phyloP scores from a whole-genome alignment of 2,113 vertebrate genomes.

The Gallinago media region DNA sequence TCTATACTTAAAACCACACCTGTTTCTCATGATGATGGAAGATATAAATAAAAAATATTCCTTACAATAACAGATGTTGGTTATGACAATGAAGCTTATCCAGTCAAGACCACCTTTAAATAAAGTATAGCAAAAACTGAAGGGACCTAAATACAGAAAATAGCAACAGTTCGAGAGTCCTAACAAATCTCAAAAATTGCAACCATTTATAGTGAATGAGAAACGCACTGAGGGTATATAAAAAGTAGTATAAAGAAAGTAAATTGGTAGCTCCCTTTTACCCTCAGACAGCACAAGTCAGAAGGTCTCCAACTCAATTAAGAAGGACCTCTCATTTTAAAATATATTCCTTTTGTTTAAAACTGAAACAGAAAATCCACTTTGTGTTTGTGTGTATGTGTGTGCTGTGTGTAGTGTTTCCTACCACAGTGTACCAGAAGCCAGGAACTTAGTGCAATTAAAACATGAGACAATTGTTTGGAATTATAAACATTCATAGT shows the following conservation, averaged over 20 bases:
- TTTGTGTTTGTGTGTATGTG: background rate
- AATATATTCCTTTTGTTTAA: background rate
- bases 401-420: fast-evolving
- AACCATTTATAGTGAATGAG: background rate
- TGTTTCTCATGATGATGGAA: background rate
- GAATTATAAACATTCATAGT: background rate
- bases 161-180: background rate
- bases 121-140: background rate
- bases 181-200: background rate
- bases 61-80: background rate
- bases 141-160: background rate
- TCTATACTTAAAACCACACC: background rate
- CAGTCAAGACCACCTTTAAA: background rate
- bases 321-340: background rate
- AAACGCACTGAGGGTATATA: background rate
- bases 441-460: background rate
- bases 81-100: background rate
- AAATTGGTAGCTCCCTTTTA: background rate
- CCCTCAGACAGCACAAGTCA: background rate
- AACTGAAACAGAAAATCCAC: background rate
- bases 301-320: background rate
- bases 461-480: background rate
- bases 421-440: background rate
- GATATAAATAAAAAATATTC: background rate
- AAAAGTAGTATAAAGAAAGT: background rate